Evolutionary conservation across 30 jellyfish, hydroid and myxozoan genomes (phyloP).

Genomic region (Aurelia aurita complex sp. Pacific): DNA sequence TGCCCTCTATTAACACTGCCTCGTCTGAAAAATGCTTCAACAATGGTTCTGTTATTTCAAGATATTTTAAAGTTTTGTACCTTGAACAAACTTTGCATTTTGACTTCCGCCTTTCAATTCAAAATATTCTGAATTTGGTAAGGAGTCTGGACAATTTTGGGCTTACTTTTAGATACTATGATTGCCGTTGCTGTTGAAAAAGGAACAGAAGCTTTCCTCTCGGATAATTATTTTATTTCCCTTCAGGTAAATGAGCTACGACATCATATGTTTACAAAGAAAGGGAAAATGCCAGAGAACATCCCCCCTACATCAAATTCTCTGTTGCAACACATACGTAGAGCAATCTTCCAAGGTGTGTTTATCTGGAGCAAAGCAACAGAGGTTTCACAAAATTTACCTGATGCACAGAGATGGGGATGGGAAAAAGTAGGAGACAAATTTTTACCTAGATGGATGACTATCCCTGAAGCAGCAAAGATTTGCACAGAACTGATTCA

Average conservation of each 20-base stretch:
- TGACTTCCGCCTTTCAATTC: neutral
- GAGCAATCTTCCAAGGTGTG: constrained; percentile 1
- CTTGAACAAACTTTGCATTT: too few relatives aligned
- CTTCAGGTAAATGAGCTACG: constrained; percentile 21
- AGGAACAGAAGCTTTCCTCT: too few relatives aligned
- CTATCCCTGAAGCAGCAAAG: constrained; percentile 39
- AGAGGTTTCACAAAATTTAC: neutral
- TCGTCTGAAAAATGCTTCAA: too few relatives aligned
- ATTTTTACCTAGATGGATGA: constrained; percentile 22
- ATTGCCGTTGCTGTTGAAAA: too few relatives aligned
- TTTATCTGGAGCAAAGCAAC: constrained; percentile 9
- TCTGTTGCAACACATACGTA: constrained; percentile 8
- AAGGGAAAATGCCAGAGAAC: constrained; percentile 20
- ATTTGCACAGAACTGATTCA: constrained; percentile 38
- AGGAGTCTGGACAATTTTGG: too few relatives aligned
- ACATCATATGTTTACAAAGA: constrained; percentile 33
- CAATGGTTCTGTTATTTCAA: too few relatives aligned
- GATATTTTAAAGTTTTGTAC: too few relatives aligned
- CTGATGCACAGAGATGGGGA: constrained; percentile 31
- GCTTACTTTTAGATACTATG: too few relatives aligned
- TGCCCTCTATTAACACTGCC: too few relatives aligned
- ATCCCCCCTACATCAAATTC: constrained; percentile 47
- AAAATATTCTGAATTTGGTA: neutral
- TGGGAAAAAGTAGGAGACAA: neutral
- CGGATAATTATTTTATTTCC: too few relatives aligned